Percentiles rank a stretch among this genome's conserved stretches.
These are phyloP conservation scores for Myotis daubentonii DNA, from an alignment of 2,797 vertebrate genomes.

Conservation along the genomic window DNA sequence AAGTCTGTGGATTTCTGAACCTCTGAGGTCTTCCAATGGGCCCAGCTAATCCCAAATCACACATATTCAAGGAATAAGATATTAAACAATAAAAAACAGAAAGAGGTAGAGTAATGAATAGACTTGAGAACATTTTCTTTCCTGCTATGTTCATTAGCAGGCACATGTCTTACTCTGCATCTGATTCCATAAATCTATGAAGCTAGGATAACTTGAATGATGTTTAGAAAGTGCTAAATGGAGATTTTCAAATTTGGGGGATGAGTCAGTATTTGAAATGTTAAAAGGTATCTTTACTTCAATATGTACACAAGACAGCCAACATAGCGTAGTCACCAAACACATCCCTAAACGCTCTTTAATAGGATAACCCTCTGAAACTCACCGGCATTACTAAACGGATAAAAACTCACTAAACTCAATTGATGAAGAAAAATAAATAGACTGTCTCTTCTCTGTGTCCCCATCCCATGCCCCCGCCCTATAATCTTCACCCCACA, in stretches of 20 bases:
- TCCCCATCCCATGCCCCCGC: background rate
- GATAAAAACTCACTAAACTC: conserved; percentile 1
- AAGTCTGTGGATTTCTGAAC: conserved; percentile 59
- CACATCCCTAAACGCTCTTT: background rate
- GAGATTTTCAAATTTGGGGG: background rate
- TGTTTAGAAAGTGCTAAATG: conserved; percentile 51
- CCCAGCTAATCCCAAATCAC: conserved; percentile 60
- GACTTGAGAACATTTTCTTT: conserved; percentile 18
- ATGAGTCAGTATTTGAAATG: background rate
- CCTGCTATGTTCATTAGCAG: conserved; percentile 27
- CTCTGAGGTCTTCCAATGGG: conserved; percentile 59
- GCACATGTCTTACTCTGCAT: conserved; percentile 1
- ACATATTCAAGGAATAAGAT: conserved; percentile 63
- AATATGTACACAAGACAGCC: background rate
- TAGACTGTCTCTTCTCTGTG: background rate
- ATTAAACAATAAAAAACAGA: conserved; percentile 59
- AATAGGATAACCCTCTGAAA: background rate
- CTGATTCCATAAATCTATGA: conserved; percentile 12
- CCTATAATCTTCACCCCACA: background rate
- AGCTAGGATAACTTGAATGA: conserved; percentile 22
- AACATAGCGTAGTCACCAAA: background rate
- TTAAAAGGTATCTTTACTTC: conserved; percentile 28
- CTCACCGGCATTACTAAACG: background rate
- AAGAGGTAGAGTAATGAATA: conserved; percentile 35
- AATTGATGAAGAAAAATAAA: background rate